Evolutionary conservation across 2,888 invertebrate genomes (phyloP).

Genomic region (Dusona sp.): DNA sequence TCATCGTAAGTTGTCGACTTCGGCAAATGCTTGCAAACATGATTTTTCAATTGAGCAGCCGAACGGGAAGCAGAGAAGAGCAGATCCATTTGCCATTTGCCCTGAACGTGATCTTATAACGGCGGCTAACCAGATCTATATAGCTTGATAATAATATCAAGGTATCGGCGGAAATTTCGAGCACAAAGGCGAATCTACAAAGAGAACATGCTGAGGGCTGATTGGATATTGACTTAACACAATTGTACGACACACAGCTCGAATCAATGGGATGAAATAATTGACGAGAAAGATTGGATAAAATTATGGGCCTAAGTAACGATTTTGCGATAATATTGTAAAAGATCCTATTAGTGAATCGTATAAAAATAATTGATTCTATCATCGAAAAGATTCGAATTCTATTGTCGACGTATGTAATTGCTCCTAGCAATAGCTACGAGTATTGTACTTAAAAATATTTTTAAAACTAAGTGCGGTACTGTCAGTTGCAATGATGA

Average conservation of each 20-base stretch:
- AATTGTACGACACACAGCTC: slow-evolving; percentile 33
- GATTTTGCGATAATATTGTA: not conserved
- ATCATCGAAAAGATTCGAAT: not conserved
- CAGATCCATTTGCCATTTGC: slow-evolving; percentile 47
- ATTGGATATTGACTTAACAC: slow-evolving; percentile 50
- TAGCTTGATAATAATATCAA: slow-evolving; percentile 41
- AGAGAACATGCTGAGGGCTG: slow-evolving; percentile 20
- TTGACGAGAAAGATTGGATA: slow-evolving; percentile 2
- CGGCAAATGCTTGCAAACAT: slow-evolving; percentile 48
- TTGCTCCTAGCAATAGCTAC: not conserved
- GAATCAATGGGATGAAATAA: slow-evolving; percentile 36
- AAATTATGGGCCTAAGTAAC: not conserved
- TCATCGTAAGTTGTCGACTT: slow-evolving; percentile 38
- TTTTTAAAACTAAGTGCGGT: not conserved
- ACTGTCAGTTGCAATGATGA: not conserved
- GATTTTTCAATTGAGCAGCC: slow-evolving; percentile 38
- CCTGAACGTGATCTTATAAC: slow-evolving; percentile 57
- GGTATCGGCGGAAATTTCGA: slow-evolving; percentile 13
- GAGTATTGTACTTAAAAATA: not conserved
- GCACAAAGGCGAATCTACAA: slow-evolving; percentile 31
- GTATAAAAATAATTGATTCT: not conserved
- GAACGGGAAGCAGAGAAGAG: slow-evolving; percentile 8
- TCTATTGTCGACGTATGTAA: not conserved
- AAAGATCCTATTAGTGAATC: not conserved
- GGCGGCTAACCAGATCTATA: slow-evolving; percentile 21